Conservation (phyloP, 2,888 invertebrate species). For the Rambutsinella grinnellia region DNA sequence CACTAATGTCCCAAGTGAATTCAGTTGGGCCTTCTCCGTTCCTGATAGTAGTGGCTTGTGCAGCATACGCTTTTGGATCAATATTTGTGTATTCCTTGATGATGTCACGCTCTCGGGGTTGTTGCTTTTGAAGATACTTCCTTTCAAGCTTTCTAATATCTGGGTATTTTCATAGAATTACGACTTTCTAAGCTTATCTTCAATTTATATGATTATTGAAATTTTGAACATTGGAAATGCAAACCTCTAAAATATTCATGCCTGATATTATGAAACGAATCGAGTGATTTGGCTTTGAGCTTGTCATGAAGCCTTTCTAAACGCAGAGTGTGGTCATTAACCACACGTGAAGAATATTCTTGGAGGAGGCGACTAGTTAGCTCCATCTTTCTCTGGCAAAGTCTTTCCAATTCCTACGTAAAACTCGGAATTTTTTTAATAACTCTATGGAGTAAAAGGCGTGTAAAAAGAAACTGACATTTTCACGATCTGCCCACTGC, state of each 20-base stretch:
- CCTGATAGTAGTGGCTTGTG: constrained; percentile 75
- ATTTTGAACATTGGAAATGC: too few relatives aligned
- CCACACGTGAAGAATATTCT: constrained; percentile 72
- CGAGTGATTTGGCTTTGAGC: constrained; percentile 74
- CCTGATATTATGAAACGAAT: constrained; percentile 74
- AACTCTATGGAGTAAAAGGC: neutral
- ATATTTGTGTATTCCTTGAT: constrained; percentile 73
- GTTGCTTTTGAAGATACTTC: constrained; percentile 64
- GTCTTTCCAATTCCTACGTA: constrained; percentile 78
- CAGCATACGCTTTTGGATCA: constrained; percentile 76
- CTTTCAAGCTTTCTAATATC: constrained; percentile 58
- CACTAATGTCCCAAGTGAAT: constrained; percentile 38
- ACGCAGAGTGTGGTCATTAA: constrained; percentile 69
- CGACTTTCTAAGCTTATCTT: neutral
- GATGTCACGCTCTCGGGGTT: constrained; percentile 71
- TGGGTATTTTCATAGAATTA: constrained; percentile 13
- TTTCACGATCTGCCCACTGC: constrained; percentile 86
- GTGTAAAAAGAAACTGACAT: constrained; percentile 71
- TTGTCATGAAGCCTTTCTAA: constrained; percentile 72
- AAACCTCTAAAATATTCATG: constrained; percentile 68
- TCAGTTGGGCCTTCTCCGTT: constrained; percentile 70
- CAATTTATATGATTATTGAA: neutral
- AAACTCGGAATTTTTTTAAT: neutral
- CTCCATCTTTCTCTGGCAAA: constrained; percentile 78
- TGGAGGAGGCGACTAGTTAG: constrained; percentile 77